Base-by-base conservation (phyloP, 1,140 invertebrate genomes). In the Drosophila sulfurigaster region DNA sequence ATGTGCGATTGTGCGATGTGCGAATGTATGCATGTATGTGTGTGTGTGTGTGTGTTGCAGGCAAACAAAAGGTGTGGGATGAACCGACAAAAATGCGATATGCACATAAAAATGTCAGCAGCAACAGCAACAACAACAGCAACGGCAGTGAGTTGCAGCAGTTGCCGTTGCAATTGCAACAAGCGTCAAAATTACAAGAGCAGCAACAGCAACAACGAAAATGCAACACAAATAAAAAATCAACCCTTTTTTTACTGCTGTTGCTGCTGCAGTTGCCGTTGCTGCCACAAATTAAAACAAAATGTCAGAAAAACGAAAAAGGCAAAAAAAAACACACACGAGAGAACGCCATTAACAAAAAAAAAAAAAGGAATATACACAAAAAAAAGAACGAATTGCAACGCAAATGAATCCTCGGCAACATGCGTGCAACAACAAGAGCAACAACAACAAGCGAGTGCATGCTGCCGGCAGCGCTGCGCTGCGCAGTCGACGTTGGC, bases 261-360 rank as follows among this genome's bases (percentile, higher is more conserved):
- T 7, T 74, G 38, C 32, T 16, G 59, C 54, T 70, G 68, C 68
- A 56, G 54, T 62, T 76, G 68, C 68, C 52, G 32, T 58, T 75
- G 76, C 79, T 89, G 85, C 86, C 85, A 81, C 85, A 89, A 89
- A 89, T 89, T 89, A 89, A 89, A 89, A 89, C 81, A 89, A 89
- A 89, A 89, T 89, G 85, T 90, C 86, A 89, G 85, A 89, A 88
- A 89, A 73, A 79, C 57, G 59, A 70, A 60, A 75, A 79, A 79
- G n/a, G 59, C 49, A 35, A 54, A 35, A 70, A 66, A 51, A 73
- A 43, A 43, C 8, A 62, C 58, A 62, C 8, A 38, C 15, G 32
- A 48, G 46, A 49, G 49, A 75, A 69, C 41, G 56, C 54, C 41
- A 54, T 59, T 68, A 72, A 66, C 58, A 70, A 58, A 68, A 16